A percentile compares a stretch with the other conserved stretches of the same genome.
Conservation (phyloP, 2,113 vertebrate species). For the Carassius gibelio region DNA sequence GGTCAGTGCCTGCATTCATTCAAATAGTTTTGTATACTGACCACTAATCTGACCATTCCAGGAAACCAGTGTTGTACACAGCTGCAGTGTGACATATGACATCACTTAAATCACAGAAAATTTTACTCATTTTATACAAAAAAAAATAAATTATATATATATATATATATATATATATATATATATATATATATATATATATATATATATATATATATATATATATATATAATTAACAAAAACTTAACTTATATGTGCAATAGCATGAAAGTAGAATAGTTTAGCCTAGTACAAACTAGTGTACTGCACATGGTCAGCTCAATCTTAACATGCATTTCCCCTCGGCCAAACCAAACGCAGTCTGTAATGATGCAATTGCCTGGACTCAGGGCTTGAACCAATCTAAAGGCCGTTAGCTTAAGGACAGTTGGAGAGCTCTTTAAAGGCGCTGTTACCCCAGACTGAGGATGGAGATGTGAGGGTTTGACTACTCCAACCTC, state of each 20-base stretch:
- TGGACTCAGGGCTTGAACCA: slow-evolving; percentile 45
- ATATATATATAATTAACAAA: too few relatives aligned
- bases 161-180: too few relatives aligned
- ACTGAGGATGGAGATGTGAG: slow-evolving; percentile 30
- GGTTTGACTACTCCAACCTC: slow-evolving; percentile 36
- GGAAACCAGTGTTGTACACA: not conserved
- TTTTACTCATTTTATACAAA: too few relatives aligned
- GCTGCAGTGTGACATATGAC: not conserved
- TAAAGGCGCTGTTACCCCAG: slow-evolving; percentile 48
- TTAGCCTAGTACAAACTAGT: not conserved
- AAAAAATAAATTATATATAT: too few relatives aligned
- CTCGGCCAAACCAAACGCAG: slow-evolving; percentile 22
- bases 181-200: too few relatives aligned
- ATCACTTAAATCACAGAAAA: not conserved
- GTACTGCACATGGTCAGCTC: slow-evolving; percentile 12
- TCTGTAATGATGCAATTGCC: slow-evolving; percentile 42
- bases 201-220: too few relatives aligned
- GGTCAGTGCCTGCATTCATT: not conserved
- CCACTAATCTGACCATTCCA: not conserved
- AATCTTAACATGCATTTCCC: slow-evolving; percentile 20
- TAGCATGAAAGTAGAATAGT: not conserved
- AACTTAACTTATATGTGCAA: not conserved
- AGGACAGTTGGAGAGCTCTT: slow-evolving; percentile 52
- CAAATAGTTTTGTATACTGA: not conserved
- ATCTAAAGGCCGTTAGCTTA: slow-evolving; percentile 53